A percentile compares a stretch with the other conserved stretches of the same genome.
These are phyloP conservation scores for Okapia johnstoni DNA, from an alignment of 2,113 vertebrate genomes.

Conservation along the genomic window DNA sequence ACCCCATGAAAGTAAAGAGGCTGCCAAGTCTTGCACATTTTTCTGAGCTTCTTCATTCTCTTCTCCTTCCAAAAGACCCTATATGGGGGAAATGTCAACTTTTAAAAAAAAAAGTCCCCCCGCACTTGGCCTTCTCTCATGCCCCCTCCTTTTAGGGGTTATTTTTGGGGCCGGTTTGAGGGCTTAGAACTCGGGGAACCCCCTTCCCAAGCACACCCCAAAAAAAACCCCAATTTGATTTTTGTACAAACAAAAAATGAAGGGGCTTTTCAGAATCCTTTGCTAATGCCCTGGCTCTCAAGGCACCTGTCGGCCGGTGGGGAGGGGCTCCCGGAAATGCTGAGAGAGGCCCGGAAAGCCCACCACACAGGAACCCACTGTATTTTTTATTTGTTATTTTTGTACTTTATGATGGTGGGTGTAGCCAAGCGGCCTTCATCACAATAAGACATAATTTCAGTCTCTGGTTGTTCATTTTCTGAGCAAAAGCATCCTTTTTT, in stretches of 20 bases:
- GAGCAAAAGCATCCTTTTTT: slow-evolving; percentile 43
- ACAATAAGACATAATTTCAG: background rate
- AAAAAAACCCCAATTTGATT: slow-evolving; percentile 54
- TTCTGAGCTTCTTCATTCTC: slow-evolving; percentile 84
- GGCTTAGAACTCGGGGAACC: slow-evolving; percentile 43
- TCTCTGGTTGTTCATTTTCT: slow-evolving; percentile 42
- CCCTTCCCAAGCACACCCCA: background rate
- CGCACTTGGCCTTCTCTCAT: slow-evolving; percentile 27
- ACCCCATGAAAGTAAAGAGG: slow-evolving; percentile 74
- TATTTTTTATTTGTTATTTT: background rate
- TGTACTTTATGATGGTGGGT: background rate
- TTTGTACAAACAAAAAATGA: slow-evolving; percentile 63
- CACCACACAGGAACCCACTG: slow-evolving; percentile 13
- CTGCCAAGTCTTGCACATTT: slow-evolving; percentile 82
- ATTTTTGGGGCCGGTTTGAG: slow-evolving; percentile 47
- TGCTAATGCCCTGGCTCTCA: slow-evolving; percentile 55
- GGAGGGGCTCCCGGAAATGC: slow-evolving; percentile 28
- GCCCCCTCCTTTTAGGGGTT: slow-evolving; percentile 54
- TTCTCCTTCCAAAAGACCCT: slow-evolving; percentile 79
- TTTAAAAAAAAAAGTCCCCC: slow-evolving; percentile 54
- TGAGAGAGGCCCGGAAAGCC: slow-evolving; percentile 25
- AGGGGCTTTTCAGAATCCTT: slow-evolving; percentile 53
- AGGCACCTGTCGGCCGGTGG: slow-evolving; percentile 45
- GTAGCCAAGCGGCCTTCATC: background rate
- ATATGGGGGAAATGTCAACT: slow-evolving; percentile 79